phyloP scores from a whole-genome alignment of 1,140 invertebrate genomes.

The Heliconius himera region DNA sequence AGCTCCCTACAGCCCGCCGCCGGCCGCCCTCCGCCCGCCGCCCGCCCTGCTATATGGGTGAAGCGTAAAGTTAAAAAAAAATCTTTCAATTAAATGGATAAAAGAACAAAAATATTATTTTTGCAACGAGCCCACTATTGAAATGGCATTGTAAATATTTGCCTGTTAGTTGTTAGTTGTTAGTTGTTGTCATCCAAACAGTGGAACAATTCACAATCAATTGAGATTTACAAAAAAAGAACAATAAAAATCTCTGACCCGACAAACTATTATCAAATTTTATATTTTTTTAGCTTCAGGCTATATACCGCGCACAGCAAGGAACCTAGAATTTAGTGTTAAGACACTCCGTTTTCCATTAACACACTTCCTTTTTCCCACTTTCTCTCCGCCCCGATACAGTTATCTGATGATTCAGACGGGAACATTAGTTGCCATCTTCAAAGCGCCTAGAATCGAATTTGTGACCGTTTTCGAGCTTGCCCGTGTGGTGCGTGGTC shows the following conservation, averaged over 20 bases:
- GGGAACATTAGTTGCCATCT: neutral
- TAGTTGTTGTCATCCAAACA: neutral
- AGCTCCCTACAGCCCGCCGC: no score
- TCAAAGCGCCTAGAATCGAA: constrained; percentile 92
- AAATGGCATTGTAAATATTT: neutral
- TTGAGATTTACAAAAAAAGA: no score
- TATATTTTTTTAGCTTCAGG: no score
- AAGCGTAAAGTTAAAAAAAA: no score
- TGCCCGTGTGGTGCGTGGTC: constrained; percentile 97
- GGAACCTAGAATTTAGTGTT: no score
- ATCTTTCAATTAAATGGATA: neutral
- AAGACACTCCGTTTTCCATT: no score
- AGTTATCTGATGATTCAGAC: neutral
- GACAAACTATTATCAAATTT: no score
- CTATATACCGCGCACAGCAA: no score
- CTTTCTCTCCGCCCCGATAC: neutral
- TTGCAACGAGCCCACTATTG: neutral
- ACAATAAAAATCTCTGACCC: no score
- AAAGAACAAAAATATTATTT: neutral
- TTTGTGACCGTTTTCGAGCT: constrained; percentile 92
- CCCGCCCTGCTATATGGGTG: no score
- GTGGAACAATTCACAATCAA: neutral
- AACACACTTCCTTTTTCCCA: no score
- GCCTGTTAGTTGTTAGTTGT: neutral
- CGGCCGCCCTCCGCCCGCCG: no score